Evolutionary conservation across 2,888 invertebrate species (phyloP).

Genomic region (Pheosia gnoma): DNA sequence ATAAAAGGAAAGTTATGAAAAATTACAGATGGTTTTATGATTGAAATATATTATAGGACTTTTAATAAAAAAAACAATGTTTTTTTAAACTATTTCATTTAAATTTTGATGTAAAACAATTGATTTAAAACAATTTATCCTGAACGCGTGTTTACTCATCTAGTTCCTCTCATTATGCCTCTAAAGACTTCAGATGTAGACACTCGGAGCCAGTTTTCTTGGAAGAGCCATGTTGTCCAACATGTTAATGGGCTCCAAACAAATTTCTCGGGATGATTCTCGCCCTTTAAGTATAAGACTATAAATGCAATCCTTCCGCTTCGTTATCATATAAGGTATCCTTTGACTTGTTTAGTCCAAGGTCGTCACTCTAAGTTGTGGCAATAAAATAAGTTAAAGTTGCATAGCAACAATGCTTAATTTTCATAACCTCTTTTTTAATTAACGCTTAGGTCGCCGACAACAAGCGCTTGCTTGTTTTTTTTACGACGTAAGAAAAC

Average conservation of each 20-base stretch:
- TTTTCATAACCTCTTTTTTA: conserved; percentile 68
- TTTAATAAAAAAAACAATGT: no score
- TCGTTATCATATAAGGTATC: conserved; percentile 37
- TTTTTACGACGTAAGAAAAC: conserved; percentile 29
- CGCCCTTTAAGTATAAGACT: conserved; percentile 23
- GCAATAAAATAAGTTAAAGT: conserved; percentile 51
- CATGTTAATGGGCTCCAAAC: neutral
- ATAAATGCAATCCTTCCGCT: conserved; percentile 35
- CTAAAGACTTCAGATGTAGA: neutral
- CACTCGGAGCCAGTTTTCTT: neutral
- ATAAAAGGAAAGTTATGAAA: no score
- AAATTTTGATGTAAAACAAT: no score
- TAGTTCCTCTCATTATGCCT: neutral
- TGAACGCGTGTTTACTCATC: neutral
- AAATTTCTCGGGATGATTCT: conserved; percentile 8
- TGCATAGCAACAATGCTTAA: conserved; percentile 70
- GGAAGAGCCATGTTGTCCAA: conserved; percentile 1
- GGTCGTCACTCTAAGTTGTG: conserved; percentile 50
- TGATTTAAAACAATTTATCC: no score
- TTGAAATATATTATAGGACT: no score
- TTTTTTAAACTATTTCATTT: no score
- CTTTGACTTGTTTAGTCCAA: conserved; percentile 45
- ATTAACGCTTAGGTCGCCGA: conserved; percentile 62
- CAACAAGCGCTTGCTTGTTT: conserved; percentile 34
- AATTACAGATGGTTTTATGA: no score